Evolutionary conservation across 2,113 vertebrate species (phyloP).

Genomic region (Gambusia holbrooki): DNA sequence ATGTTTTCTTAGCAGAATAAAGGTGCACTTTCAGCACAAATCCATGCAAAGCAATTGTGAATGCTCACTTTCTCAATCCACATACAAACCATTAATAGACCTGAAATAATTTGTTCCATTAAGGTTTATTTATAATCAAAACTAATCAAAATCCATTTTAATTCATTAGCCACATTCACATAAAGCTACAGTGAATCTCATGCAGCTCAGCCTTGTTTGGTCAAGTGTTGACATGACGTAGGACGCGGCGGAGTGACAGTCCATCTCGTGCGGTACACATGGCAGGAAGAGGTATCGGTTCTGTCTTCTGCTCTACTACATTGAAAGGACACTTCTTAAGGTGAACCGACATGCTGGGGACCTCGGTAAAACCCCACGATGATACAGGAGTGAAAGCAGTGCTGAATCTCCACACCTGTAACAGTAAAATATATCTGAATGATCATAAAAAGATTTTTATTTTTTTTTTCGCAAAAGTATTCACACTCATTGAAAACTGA

Average conservation of each 20-base stretch:
- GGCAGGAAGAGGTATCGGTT: conserved; percentile 92
- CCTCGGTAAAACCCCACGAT: conserved; percentile 92
- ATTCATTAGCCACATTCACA: conserved; percentile 76
- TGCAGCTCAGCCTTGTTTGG: conserved; percentile 79
- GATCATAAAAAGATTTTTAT: neutral
- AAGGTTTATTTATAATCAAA: conserved; percentile 82
- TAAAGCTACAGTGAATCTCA: conserved; percentile 84
- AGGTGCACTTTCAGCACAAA: conserved; percentile 71
- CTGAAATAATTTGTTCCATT: conserved; percentile 81
- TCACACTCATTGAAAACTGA: neutral
- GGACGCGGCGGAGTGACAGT: conserved; percentile 83
- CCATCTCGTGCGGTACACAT: conserved; percentile 93
- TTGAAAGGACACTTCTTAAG: conserved; percentile 94
- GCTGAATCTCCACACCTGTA: conserved; percentile 97
- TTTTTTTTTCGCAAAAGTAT: neutral
- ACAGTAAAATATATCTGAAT: neutral
- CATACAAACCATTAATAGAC: conserved; percentile 50
- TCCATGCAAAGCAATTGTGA: conserved; percentile 60
- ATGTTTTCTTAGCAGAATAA: conserved; percentile 63
- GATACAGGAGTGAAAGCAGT: conserved; percentile 93
- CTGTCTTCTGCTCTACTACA: conserved; percentile 87
- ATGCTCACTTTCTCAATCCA: conserved; percentile 1
- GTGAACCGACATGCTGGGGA: conserved; percentile 96
- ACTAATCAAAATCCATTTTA: conserved; percentile 63
- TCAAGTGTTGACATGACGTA: conserved; percentile 82